Conservation (phyloP, 2,888 invertebrate genomes). For the Quadriops clusia region DNA sequence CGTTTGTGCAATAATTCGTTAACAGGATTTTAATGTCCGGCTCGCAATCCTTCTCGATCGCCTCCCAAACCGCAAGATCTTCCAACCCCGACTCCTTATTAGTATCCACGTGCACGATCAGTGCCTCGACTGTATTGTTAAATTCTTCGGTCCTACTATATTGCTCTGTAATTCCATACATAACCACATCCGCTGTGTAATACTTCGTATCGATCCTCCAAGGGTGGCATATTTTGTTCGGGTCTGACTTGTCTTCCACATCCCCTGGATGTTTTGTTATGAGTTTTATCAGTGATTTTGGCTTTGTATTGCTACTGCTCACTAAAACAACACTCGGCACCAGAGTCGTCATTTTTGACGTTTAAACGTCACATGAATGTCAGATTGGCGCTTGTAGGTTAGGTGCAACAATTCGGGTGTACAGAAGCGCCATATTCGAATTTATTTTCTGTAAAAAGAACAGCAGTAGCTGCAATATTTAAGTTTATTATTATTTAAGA, state of each 20-base stretch:
- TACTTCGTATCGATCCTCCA: constrained; percentile 62
- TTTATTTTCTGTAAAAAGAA: no score
- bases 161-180: constrained; percentile 41
- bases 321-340: constrained; percentile 31
- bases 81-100: constrained; percentile 37
- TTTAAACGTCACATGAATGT: no score
- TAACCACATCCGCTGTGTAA: constrained; percentile 49
- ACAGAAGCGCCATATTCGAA: no score
- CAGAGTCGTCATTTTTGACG: constrained; percentile 20
- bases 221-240: constrained; percentile 26
- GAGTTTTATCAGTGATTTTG: constrained; percentile 33
- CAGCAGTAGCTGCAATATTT: no score
- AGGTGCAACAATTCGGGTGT: no score
- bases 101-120: constrained; percentile 51
- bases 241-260: constrained; percentile 17
- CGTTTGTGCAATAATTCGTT: constrained; percentile 40
- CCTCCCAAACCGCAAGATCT: constrained; percentile 30
- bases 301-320: constrained; percentile 33
- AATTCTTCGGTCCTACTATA: constrained; percentile 38
- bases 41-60: constrained; percentile 25
- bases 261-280: constrained; percentile 27
- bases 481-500: no score
- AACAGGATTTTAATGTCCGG: constrained; percentile 47
- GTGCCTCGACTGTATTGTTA: constrained; percentile 44
- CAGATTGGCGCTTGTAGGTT: no score